Percentiles rank a stretch among this genome's conserved stretches.
These are phyloP conservation scores for Perognathus longimembris DNA, from an alignment of 2,113 vertebrate species.

Conservation along the genomic window DNA sequence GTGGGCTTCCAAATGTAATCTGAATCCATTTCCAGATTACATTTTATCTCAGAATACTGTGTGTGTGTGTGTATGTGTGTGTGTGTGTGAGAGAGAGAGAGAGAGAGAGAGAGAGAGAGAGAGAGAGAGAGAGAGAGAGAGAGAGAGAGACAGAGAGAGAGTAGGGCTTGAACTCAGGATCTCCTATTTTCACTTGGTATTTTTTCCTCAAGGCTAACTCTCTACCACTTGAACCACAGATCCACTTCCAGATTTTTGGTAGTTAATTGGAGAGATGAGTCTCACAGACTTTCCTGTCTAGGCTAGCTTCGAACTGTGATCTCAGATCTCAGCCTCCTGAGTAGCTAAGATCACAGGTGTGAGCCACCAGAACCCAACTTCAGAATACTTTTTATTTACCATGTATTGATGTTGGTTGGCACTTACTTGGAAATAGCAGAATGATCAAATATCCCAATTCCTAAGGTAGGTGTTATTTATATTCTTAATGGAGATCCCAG, in stretches of 20 bases:
- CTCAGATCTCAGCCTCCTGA: not conserved
- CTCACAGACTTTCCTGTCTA: no score
- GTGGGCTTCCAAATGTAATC: not conserved
- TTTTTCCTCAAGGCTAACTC: no score
- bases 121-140: no score
- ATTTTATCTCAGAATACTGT: not conserved
- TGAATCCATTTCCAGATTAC: not conserved
- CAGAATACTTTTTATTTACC: conserved; percentile 36
- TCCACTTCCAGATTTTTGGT: no score
- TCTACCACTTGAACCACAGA: no score
- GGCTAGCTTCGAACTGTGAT: not conserved
- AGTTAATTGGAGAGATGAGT: no score
- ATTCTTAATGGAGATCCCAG: conserved; percentile 11
- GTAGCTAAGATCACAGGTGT: not conserved
- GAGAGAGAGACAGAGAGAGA: no score
- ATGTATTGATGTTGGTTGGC: conserved; percentile 47
- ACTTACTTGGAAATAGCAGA: conserved; percentile 48
- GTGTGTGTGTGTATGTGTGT: no score
- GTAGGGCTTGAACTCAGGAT: no score
- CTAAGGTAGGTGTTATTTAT: conserved; percentile 33
- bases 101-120: no score
- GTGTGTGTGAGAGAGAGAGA: no score
- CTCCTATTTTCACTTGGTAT: no score
- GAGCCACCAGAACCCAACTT: not conserved
- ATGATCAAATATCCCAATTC: conserved; percentile 39